phyloP scores from a whole-genome alignment of 2,797 vertebrate genomes.

The Nothura maculosa region DNA sequence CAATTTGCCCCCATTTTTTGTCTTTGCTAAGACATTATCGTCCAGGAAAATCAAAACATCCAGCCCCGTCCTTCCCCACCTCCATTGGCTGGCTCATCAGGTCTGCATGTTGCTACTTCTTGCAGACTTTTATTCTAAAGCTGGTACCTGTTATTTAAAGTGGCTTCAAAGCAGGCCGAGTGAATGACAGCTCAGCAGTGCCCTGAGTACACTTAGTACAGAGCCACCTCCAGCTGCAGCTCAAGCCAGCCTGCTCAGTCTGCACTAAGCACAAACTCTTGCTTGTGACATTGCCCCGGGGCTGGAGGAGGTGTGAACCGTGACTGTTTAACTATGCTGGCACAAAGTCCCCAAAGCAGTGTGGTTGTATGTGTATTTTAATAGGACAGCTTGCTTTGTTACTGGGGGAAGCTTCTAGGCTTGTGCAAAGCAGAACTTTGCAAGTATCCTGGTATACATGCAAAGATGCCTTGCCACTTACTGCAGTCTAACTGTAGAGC shows the following conservation, averaged over 20 bases:
- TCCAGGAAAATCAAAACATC: not conserved
- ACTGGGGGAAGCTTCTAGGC: not conserved
- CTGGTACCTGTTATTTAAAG: not conserved
- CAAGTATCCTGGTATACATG: not conserved
- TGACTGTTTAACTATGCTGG: slow-evolving; percentile 12
- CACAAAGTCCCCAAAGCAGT: not conserved
- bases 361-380: not conserved
- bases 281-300: not conserved
- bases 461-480: not conserved
- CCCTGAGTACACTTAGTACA: fast-evolving
- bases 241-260: not conserved
- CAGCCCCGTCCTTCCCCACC: not conserved
- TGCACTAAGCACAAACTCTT: not conserved
- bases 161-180: not conserved
- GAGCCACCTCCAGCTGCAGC: not conserved
- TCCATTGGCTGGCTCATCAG: slow-evolving; percentile 5
- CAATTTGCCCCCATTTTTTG: slow-evolving; percentile 20
- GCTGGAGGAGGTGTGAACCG: slow-evolving; percentile 22
- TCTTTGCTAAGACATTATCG: not conserved
- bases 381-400: slow-evolving; percentile 19
- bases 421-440: slow-evolving; percentile 39
- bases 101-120: slow-evolving; percentile 24
- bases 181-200: not conserved
- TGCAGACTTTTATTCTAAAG: not conserved
- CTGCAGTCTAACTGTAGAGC: not conserved